Conservation (phyloP, 2,113 vertebrate species). For the Cephalophus harveyi region DNA sequence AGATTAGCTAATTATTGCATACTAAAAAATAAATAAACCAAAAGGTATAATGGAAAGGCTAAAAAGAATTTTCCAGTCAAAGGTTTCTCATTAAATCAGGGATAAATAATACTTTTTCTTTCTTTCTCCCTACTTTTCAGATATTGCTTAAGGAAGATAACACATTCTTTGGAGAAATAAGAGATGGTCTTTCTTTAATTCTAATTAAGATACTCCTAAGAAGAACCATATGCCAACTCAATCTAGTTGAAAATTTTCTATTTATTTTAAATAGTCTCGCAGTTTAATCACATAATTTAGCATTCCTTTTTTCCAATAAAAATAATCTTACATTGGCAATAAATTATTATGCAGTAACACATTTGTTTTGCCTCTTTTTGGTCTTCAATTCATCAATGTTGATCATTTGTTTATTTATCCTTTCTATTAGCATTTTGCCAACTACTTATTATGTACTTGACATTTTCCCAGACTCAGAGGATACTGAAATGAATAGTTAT, state of each 20-base stretch:
- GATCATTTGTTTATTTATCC: not conserved
- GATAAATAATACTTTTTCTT: not conserved
- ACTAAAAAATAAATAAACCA: constrained; percentile 33
- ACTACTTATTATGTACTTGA: not conserved
- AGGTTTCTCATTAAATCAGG: constrained; percentile 1
- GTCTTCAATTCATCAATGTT: not conserved
- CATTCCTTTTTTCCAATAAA: constrained; percentile 28
- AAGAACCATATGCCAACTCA: not conserved
- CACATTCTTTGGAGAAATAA: constrained; percentile 40
- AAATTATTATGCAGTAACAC: not conserved
- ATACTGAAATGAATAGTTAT: not conserved
- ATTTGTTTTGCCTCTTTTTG: constrained; percentile 16
- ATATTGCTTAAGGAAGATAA: constrained; percentile 36
- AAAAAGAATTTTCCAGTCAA: constrained; percentile 27
- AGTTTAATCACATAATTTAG: constrained; percentile 32
- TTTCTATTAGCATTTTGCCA: constrained; percentile 26
- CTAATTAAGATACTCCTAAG: constrained; percentile 21
- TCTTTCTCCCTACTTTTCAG: not conserved
- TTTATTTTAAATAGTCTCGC: constrained; percentile 27
- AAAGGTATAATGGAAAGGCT: not conserved
- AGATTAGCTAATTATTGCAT: constrained; percentile 29
- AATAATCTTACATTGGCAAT: constrained; percentile 22
- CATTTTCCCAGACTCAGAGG: not conserved
- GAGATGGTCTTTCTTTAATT: not conserved
- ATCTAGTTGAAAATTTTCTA: constrained; percentile 6